Base-by-base conservation (phyloP, 2,113 vertebrate species). In the Leptobrachium ailaonicum region DNA sequence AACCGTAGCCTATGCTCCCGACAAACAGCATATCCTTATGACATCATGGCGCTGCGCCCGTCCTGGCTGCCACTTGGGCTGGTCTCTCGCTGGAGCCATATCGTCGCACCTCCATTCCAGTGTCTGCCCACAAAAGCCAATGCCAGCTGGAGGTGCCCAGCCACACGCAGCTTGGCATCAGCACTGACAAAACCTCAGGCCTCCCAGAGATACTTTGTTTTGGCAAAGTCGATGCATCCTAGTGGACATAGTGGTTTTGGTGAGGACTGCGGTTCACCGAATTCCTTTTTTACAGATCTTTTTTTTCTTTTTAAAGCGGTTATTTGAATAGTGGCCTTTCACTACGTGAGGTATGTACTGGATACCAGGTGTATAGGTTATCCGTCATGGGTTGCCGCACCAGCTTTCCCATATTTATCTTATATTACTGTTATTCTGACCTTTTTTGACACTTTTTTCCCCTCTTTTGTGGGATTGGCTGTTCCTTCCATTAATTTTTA, bases 191-290 rank as follows among this genome's bases (percentile, higher is more conserved):
- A 66, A 60, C 63, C 74, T 76, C 73, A 40, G n/a, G 32, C 63
- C 10, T 64, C 74, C 9, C 74, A 41, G 4, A 42, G 63, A 66
- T 20, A 44, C 32, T 4, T 60, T 9, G n/a, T 45, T 60, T 63
- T 32, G 60, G 60, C 73, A 75, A 32, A 2, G 14, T 12, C 7
- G 3, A 58, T 40, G 60, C 12, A 4, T 41, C 32, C 56, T 74
- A 14, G 54, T 14, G 41, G 70, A 56, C 20, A 32, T 56, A 54
- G 71, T 73, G 72, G 54, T 73, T 73, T 73, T 60, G 56, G 56
- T 60, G 8, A 8, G 4, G 47, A 50, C 47, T 50, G 4, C 4
- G 47, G 8, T 50, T 50, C 8, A 5, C 8, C 47, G 47, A 50
- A 50, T 4, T 8, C 4, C 4, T 50, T 50, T 50, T 50, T 50